A percentile compares a stretch with the other conserved stretches of the same genome.
These are phyloP conservation scores for Eurois occulta DNA, from an alignment of 2,888 invertebrate genomes.

Conservation along the genomic window DNA sequence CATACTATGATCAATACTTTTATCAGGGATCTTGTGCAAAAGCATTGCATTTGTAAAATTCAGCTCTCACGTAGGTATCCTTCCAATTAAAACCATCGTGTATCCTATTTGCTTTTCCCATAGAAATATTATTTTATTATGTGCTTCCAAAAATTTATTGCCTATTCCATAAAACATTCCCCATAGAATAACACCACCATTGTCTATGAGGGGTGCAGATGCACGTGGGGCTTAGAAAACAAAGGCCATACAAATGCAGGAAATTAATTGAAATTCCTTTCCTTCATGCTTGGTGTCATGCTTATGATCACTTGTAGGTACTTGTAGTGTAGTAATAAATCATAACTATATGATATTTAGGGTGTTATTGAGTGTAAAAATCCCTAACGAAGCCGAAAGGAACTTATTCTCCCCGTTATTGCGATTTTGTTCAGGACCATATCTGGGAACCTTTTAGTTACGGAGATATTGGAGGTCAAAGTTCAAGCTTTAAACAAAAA, in stretches of 20 bases:
- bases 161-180: conserved; percentile 54
- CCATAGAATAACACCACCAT: conserved; percentile 35
- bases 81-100: conserved; percentile 11
- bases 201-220: conserved; percentile 50
- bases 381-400: too few relatives aligned
- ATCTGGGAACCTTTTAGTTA: too few relatives aligned
- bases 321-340: background rate
- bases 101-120: conserved; percentile 62
- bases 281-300: conserved; percentile 39
- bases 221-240: conserved; percentile 55
- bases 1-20: background rate
- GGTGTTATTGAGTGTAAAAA: too few relatives aligned
- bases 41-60: background rate
- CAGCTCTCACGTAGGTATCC: background rate
- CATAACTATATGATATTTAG: background rate
- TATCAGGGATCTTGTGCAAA: background rate
- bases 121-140: conserved; percentile 63
- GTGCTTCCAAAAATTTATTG: conserved; percentile 56
- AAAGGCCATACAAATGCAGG: conserved; percentile 39
- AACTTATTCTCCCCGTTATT: too few relatives aligned
- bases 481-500: too few relatives aligned
- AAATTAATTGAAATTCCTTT: conserved; percentile 57
- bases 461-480: too few relatives aligned
- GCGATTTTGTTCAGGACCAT: too few relatives aligned
- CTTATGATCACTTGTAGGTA: conserved; percentile 22